These are phyloP conservation scores for Drosophila grimshawi DNA, from an alignment of 1,140 invertebrate genomes.

Conservation along the genomic window DNA sequence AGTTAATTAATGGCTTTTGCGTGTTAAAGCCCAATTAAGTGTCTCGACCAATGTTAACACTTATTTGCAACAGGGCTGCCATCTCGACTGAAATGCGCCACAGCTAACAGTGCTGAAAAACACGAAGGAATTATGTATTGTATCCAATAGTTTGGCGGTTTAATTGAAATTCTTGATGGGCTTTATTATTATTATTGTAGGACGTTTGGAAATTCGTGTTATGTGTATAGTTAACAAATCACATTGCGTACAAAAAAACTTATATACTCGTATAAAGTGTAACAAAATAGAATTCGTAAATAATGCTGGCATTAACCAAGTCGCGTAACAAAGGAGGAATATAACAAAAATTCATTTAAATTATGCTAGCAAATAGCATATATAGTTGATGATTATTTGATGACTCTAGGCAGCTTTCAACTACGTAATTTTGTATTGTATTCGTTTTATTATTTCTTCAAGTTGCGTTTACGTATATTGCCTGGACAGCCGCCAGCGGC, in stretches of 20 bases:
- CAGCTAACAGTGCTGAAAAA: constrained; percentile 8
- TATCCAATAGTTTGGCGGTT: constrained; percentile 10
- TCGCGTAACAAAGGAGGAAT: constrained; percentile 53
- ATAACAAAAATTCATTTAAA: constrained; percentile 55
- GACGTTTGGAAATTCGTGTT: constrained; percentile 76
- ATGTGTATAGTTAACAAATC: constrained; percentile 67
- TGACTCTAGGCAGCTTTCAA: constrained; percentile 8
- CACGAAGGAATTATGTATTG: neutral
- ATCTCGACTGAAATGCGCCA: neutral
- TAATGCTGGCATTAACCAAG: constrained; percentile 40
- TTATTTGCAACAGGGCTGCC: constrained; percentile 12
- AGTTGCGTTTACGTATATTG: constrained; percentile 79
- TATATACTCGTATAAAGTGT: constrained; percentile 39
- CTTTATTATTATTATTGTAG: constrained; percentile 79
- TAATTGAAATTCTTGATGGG: constrained; percentile 54
- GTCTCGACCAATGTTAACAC: constrained; percentile 3
- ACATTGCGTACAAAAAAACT: constrained; percentile 74
- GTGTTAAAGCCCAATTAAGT: constrained; percentile 30
- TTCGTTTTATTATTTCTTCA: constrained; percentile 69
- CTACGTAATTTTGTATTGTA: neutral
- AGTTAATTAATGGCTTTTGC: neutral
- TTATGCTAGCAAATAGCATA: constrained; percentile 34
- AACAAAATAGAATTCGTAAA: constrained; percentile 55
- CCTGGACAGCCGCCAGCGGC: constrained; percentile 76
- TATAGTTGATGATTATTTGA: constrained; percentile 10